phyloP scores from a whole-genome alignment of 2,113 vertebrate genomes.

The Promerops cafer region DNA sequence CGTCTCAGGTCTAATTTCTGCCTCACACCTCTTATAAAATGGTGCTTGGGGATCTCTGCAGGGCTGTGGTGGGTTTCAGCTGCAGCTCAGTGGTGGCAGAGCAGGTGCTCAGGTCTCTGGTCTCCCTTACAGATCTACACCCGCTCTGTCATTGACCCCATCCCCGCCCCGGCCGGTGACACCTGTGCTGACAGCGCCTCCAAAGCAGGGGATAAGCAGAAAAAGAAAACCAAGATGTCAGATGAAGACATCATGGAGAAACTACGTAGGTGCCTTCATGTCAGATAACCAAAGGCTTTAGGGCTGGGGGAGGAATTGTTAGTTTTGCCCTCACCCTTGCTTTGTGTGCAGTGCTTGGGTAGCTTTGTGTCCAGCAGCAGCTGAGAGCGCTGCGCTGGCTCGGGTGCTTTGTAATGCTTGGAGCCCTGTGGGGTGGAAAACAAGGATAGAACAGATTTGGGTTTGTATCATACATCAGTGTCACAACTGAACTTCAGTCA shows the following conservation, averaged over 20 bases:
- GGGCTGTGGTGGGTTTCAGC: background rate
- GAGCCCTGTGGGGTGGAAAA: background rate
- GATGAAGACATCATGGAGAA: conserved; percentile 99
- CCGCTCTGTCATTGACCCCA: conserved; percentile 91
- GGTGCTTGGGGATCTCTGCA: background rate
- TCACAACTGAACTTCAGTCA: background rate
- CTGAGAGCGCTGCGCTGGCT: background rate
- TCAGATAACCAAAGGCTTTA: background rate
- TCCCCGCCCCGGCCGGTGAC: conserved; percentile 81
- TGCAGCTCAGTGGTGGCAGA: background rate
- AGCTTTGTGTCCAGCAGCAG: background rate
- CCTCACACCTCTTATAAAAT: background rate
- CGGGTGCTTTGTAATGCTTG: background rate
- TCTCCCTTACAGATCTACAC: conserved; percentile 83
- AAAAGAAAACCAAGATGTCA: conserved; percentile 96
- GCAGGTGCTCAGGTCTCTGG: background rate
- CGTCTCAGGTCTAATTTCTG: background rate
- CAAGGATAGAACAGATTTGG: background rate
- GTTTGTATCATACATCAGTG: background rate
- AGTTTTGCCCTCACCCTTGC: background rate
- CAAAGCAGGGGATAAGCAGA: conserved; percentile 86
- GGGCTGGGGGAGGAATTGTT: background rate
- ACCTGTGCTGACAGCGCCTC: conserved; percentile 76
- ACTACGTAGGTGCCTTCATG: conserved; percentile 80
- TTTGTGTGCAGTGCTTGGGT: background rate